These are phyloP conservation scores for Drosophila imparisetae DNA, from an alignment of 2,888 invertebrate species.

Conservation along the genomic window DNA sequence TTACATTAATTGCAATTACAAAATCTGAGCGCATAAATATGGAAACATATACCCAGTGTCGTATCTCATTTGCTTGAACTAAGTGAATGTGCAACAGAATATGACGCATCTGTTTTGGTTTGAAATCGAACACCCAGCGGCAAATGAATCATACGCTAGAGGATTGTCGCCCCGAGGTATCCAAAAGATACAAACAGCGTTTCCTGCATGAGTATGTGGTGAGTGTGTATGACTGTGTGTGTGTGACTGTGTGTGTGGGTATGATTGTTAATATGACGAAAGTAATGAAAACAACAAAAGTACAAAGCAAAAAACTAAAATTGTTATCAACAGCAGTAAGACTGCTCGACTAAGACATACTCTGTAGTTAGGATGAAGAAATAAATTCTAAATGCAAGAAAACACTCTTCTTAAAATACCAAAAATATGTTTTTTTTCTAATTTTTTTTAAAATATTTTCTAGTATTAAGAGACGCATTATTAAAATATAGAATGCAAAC, in stretches of 20 bases:
- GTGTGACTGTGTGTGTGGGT: conserved; percentile 14
- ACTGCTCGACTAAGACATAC: not conserved
- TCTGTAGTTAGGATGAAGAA: not conserved
- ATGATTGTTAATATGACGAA: conserved; percentile 31
- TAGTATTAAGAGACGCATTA: not conserved
- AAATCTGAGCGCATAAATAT: conserved; percentile 43
- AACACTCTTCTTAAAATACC: not conserved
- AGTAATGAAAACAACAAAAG: conserved; percentile 42
- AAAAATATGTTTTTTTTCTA: not conserved
- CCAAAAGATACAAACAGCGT: conserved; percentile 44
- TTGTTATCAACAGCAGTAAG: not conserved
- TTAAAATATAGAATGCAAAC: not conserved
- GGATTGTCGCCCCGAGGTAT: conserved; percentile 24
- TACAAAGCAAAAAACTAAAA: conserved; percentile 22
- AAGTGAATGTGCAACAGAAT: conserved; percentile 17
- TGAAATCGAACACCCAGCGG: conserved; percentile 35
- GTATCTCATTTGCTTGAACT: conserved; percentile 20
- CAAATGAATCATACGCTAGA: conserved; percentile 57
- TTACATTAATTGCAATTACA: conserved; percentile 74
- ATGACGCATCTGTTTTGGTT: conserved; percentile 77
- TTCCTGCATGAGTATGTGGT: conserved; percentile 57
- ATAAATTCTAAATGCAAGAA: not conserved
- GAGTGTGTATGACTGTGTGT: not conserved
- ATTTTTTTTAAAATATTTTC: not conserved
- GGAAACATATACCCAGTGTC: conserved; percentile 2